Evolutionary conservation across 30 jellyfish, hydroid and myxozoan genomes (phyloP).

Genomic region (Hydractinia symbiolongicarpus): DNA sequence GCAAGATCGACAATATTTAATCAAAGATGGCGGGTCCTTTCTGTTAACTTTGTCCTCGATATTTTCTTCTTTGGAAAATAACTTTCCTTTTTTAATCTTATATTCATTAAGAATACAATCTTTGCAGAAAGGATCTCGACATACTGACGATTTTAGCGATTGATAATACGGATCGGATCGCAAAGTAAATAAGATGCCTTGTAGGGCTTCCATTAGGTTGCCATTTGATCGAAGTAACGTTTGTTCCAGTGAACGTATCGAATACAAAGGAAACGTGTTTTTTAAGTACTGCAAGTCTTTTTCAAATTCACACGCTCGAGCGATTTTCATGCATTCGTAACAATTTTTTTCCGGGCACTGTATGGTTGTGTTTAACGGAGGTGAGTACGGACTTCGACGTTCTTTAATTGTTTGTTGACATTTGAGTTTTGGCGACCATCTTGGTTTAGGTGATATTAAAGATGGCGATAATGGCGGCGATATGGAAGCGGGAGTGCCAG

Average conservation of each 20-base stretch:
- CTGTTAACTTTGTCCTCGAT: not conserved
- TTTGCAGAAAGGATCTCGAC: not conserved
- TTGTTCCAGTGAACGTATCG: slow-evolving; percentile 20
- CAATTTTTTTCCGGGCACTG: not conserved
- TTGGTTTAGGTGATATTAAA: not conserved
- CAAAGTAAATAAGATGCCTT: not conserved
- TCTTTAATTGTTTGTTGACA: not conserved
- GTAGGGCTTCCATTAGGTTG: slow-evolving; percentile 5
- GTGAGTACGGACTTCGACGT: not conserved
- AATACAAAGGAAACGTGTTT: slow-evolving; percentile 18
- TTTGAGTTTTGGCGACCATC: not conserved
- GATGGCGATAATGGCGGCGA: slow-evolving; percentile 23
- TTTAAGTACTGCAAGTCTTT: slow-evolving; percentile 9
- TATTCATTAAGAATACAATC: not conserved
- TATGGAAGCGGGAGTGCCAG: slow-evolving; percentile 81
- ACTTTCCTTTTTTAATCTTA: not conserved
- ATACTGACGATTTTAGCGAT: not conserved
- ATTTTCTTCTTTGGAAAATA: not conserved
- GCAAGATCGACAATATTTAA: not conserved
- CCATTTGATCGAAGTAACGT: slow-evolving; percentile 18
- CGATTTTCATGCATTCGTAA: slow-evolving; percentile 16
- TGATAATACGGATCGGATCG: not conserved
- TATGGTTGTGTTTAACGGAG: not conserved
- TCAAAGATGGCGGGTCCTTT: not conserved
- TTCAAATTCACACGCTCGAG: not conserved